Percentiles rank a stretch among this genome's conserved stretches.
Evolutionary conservation across 2,113 vertebrate genomes (phyloP).

Genomic region (Xenopus borealis): DNA sequence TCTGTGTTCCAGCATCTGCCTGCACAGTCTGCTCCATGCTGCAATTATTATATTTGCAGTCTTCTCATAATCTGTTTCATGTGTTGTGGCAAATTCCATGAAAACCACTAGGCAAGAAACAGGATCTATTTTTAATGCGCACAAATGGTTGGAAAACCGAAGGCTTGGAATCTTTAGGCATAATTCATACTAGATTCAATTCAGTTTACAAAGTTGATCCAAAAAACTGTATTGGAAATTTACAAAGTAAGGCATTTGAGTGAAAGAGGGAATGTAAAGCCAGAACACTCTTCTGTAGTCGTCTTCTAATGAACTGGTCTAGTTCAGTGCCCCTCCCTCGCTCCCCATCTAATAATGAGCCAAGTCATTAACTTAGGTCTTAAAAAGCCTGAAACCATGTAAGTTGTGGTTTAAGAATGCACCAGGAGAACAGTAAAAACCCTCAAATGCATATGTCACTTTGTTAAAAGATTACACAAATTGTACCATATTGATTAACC

Average conservation of each 20-base stretch:
- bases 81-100: slow-evolving; percentile 61
- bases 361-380: slow-evolving; percentile 18
- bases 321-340: slow-evolving; percentile 19
- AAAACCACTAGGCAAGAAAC: slow-evolving; percentile 53
- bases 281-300: slow-evolving; percentile 43
- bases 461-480: slow-evolving; percentile 41
- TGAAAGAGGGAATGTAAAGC: background rate
- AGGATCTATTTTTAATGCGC: slow-evolving; percentile 56
- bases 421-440: slow-evolving; percentile 43
- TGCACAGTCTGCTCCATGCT: slow-evolving; percentile 59
- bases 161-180: slow-evolving; percentile 52
- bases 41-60: slow-evolving; percentile 66
- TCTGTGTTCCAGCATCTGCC: slow-evolving; percentile 56
- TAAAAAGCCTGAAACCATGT: slow-evolving; percentile 41
- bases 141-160: slow-evolving; percentile 50
- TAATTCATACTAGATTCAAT: slow-evolving; percentile 47
- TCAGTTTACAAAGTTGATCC: slow-evolving; percentile 48
- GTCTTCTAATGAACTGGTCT: slow-evolving; percentile 45
- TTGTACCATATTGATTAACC: slow-evolving; percentile 13
- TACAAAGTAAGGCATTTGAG: too few relatives aligned
- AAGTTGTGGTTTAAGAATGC: slow-evolving; percentile 37
- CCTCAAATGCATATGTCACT: slow-evolving; percentile 36
- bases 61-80: slow-evolving; percentile 68
- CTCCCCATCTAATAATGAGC: slow-evolving; percentile 31
- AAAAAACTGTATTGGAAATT: slow-evolving; percentile 35